Evolutionary conservation across 1,140 invertebrate genomes (phyloP).

Genomic region (Magallana angulata): DNA sequence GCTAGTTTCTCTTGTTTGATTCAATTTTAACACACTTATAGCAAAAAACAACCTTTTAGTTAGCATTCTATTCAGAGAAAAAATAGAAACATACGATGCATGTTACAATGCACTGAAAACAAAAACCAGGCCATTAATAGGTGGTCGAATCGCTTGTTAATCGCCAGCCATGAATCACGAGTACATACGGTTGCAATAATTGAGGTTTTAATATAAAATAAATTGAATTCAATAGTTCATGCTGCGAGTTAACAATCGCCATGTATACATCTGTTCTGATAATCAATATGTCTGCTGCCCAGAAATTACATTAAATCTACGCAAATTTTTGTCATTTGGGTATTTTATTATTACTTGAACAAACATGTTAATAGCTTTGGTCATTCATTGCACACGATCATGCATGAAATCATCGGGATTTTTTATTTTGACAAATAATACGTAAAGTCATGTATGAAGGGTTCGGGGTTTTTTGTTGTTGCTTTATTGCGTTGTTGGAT

Average conservation of each 20-base stretch:
- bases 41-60: no score
- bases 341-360: slow-evolving; percentile 13
- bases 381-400: not conserved
- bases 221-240: slow-evolving; percentile 11
- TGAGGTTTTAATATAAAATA: slow-evolving; percentile 1
- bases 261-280: not conserved
- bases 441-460: not conserved
- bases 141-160: no score
- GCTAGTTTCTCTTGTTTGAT: no score
- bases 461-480: not conserved
- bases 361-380: slow-evolving; percentile 14
- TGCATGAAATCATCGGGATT: not conserved
- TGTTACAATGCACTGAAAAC: no score
- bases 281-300: not conserved
- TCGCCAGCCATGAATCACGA: no score
- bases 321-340: slow-evolving; percentile 2
- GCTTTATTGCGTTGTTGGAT: no score
- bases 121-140: no score
- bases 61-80: no score
- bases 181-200: no score
- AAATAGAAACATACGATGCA: no score
- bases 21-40: no score
- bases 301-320: not conserved
- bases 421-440: no score
- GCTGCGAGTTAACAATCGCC: not conserved